Conservation (phyloP, 2,888 invertebrate genomes). For the Harpagoxenus sublaevis region DNA sequence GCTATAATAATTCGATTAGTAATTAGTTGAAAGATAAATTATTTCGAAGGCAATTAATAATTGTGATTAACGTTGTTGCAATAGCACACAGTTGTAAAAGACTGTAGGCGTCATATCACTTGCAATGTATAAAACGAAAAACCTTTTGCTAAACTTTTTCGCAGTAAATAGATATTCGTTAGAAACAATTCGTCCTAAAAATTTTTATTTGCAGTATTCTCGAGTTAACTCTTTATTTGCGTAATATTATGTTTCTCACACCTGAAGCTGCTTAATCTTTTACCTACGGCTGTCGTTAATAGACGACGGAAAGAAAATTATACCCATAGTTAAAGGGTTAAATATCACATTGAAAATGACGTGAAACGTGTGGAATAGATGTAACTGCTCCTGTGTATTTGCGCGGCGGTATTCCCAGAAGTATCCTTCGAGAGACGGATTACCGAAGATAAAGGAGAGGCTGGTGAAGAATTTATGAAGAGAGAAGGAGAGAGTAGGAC, state of each 20-base stretch:
- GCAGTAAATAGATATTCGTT: neutral
- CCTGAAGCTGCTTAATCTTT: neutral
- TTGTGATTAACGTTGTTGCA: neutral
- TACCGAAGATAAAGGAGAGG: conserved; percentile 51
- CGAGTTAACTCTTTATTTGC: neutral
- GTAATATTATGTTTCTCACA: neutral
- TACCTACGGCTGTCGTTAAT: no score
- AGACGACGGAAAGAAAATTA: no score
- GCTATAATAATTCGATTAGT: neutral
- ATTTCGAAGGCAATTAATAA: neutral
- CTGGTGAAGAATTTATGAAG: conserved; percentile 35
- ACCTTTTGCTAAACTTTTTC: neutral
- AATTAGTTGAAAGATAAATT: neutral
- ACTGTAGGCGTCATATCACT: neutral
- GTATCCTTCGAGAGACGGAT: conserved; percentile 63
- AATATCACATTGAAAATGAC: neutral
- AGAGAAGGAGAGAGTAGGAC: conserved; percentile 21
- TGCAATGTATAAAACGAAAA: neutral
- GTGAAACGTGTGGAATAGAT: neutral
- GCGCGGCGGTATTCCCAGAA: conserved; percentile 39
- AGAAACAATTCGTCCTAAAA: neutral
- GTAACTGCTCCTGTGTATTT: conserved; percentile 31
- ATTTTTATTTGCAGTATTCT: conserved; percentile 3
- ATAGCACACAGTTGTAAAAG: neutral
- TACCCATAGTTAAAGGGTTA: neutral